Evolutionary conservation across 2,113 vertebrate species (phyloP), one percentile per base, ranked within the genome.

Genomic region (Micromys minutus): DNA sequence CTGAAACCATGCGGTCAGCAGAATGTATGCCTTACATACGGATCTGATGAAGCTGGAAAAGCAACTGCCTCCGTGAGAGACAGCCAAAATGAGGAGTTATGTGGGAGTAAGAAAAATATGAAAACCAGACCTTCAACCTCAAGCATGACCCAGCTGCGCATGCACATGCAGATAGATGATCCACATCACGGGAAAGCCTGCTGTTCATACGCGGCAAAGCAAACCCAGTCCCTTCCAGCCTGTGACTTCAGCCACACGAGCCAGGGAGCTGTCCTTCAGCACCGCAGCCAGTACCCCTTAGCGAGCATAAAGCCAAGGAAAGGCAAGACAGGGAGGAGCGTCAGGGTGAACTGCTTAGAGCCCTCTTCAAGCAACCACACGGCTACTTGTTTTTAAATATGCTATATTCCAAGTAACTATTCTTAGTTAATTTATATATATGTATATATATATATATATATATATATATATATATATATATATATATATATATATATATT

Each of bases 191-290:
- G 86, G 69, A 93, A 89, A 96, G 52, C 61, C 84, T 89, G 89
- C 86, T 80, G 11, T 72, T 45, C 52, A 87, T 0, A 85, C 80
- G 88, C 85, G 89, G 34, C 59, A 87, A 83, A 90, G 71, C 90
- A 94, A 90, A 42, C 79, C 61, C 79, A 91, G 93, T 31, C 7
- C 7, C 3, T 45, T 26, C 59, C 88, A 47, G 45, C 39, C 6
- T 1, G 65, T 2, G 55, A 5, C 24, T 85, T 59, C 57, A 34
- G 31, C 0, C 8, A 24, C 39, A 11, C 7, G 9, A 34, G 39
- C 7, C 50, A 1, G 83, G 97, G 97, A 98, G 57, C 97, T 97
- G 97, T 97, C 97, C 93, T 87, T 98, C 96, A 97, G 97, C 97
- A 98, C 97, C 95, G 96, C n/a, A 50, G 45, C 76, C 42, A 57